Evolutionary conservation across 1,140 invertebrate genomes (phyloP).

Genomic region (Spodoptera litura): DNA sequence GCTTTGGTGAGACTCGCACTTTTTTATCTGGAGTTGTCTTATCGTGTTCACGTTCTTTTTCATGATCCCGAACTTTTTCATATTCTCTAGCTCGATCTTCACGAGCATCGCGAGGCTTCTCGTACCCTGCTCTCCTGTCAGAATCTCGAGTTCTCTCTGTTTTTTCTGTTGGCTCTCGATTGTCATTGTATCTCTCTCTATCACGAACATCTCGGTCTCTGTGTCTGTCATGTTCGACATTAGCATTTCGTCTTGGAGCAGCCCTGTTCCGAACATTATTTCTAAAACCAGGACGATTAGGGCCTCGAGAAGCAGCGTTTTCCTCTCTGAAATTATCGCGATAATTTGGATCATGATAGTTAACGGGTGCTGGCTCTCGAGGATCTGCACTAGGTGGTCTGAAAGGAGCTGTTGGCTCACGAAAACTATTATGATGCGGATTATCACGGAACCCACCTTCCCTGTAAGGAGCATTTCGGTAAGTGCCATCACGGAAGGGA

Average conservation of each 20-base stretch:
- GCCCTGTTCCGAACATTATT: slow-evolving; percentile 68
- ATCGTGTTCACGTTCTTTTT: slow-evolving; percentile 78
- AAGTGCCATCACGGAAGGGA: slow-evolving; percentile 76
- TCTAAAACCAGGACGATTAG: slow-evolving; percentile 64
- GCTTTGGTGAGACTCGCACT: slow-evolving; percentile 72
- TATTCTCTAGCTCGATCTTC: slow-evolving; percentile 73
- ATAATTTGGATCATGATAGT: slow-evolving; percentile 74
- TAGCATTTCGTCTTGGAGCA: slow-evolving; percentile 71
- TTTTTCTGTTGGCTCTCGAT: slow-evolving; percentile 67
- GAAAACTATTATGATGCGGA: slow-evolving; percentile 68
- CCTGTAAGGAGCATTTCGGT: slow-evolving; percentile 72
- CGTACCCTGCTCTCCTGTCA: slow-evolving; percentile 66
- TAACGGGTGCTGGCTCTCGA: slow-evolving; percentile 62
- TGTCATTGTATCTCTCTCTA: slow-evolving; percentile 72
- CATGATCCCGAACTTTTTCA: slow-evolving; percentile 77
- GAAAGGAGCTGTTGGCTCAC: slow-evolving; percentile 65
- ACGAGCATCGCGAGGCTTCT: slow-evolving; percentile 64
- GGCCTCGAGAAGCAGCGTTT: slow-evolving; percentile 64
- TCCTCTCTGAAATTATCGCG: slow-evolving; percentile 78
- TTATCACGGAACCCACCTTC: slow-evolving; percentile 78
- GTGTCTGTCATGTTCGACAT: slow-evolving; percentile 74
- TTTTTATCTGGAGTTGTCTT: slow-evolving; percentile 77
- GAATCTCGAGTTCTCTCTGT: slow-evolving; percentile 65
- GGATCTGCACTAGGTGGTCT: slow-evolving; percentile 76
- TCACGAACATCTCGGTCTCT: slow-evolving; percentile 74